phyloP scores from a whole-genome alignment of 1,140 invertebrate genomes.

The Aradophagus sp. region DNA sequence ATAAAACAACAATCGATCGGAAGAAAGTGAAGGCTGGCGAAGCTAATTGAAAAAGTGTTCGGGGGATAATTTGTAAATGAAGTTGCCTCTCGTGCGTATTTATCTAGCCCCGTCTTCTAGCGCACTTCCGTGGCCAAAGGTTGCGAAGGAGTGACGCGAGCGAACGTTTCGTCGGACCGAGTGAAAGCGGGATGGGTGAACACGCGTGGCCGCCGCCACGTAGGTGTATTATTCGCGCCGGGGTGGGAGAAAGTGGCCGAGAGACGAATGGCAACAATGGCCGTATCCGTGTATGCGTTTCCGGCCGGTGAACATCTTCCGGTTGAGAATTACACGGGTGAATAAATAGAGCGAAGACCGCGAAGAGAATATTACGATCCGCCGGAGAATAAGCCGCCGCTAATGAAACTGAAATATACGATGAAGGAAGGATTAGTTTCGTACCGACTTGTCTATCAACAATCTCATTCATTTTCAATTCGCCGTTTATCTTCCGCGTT shows the following conservation, averaged over 20 bases:
- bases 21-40: too few species aligned
- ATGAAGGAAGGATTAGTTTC: slow-evolving; percentile 66
- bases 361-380: slow-evolving; percentile 60
- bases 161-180: slow-evolving; percentile 22
- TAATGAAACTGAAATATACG: slow-evolving; percentile 73
- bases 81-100: slow-evolving; percentile 7
- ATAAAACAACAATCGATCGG: too few species aligned
- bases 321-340: slow-evolving; percentile 73
- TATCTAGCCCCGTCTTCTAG: slow-evolving; percentile 4
- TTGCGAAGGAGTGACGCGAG: slow-evolving; percentile 19
- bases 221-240: slow-evolving; percentile 25
- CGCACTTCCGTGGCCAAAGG: background rate
- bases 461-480: slow-evolving; percentile 37
- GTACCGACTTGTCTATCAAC: slow-evolving; percentile 26
- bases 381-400: slow-evolving; percentile 59
- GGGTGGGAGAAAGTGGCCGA: slow-evolving; percentile 18
- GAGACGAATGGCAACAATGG: slow-evolving; percentile 43
- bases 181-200: slow-evolving; percentile 19
- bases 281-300: slow-evolving; percentile 65
- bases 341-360: slow-evolving; percentile 70
- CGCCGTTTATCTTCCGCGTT: slow-evolving; percentile 30
- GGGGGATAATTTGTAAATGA: slow-evolving; percentile 37
- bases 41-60: slow-evolving; percentile 14
- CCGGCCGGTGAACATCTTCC: slow-evolving; percentile 72
- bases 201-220: slow-evolving; percentile 2